Evolutionary conservation across 2,797 vertebrate species (phyloP).

Genomic region (Hydrolagus colliei): DNA sequence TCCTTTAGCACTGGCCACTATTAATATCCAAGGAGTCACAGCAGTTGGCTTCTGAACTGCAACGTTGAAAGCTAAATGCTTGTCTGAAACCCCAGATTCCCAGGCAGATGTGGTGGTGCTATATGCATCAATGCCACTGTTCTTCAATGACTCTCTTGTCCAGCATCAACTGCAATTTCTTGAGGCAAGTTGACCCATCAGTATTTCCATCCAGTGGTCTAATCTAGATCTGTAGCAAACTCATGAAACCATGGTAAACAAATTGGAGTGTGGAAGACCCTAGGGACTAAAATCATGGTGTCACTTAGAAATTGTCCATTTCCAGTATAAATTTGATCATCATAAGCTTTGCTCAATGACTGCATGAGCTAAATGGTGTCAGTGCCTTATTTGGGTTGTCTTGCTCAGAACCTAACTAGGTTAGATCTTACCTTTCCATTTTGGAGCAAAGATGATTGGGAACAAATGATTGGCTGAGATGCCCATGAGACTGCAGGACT

Average conservation of each 20-base stretch:
- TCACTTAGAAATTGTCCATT: not conserved
- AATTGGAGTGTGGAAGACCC: not conserved
- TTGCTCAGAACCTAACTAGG: not conserved
- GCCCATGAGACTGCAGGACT: not conserved
- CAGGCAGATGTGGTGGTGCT: too few relatives aligned
- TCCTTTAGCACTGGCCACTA: too few relatives aligned
- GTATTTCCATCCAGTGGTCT: not conserved
- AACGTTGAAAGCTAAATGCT: too few relatives aligned
- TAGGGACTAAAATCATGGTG: not conserved
- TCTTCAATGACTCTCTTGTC: too few relatives aligned
- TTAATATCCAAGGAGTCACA: too few relatives aligned
- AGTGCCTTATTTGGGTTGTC: not conserved
- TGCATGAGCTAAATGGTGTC: not conserved
- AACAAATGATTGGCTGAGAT: not conserved
- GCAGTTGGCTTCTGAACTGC: too few relatives aligned
- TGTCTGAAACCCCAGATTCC: too few relatives aligned
- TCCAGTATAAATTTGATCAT: not conserved
- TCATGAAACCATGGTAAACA: not conserved
- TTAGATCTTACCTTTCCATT: not conserved
- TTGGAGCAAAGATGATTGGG: not conserved
- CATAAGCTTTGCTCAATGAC: not conserved
- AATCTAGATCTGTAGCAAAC: not conserved
- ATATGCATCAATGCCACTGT: too few relatives aligned
- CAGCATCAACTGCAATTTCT: not conserved
- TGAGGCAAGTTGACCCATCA: not conserved